A percentile compares a stretch with the other conserved stretches of the same genome.
These are phyloP conservation scores for Rhopilema esculentum DNA, from an alignment of 30 jellyfish, hydroid and myxozoan genomes.

Conservation along the genomic window DNA sequence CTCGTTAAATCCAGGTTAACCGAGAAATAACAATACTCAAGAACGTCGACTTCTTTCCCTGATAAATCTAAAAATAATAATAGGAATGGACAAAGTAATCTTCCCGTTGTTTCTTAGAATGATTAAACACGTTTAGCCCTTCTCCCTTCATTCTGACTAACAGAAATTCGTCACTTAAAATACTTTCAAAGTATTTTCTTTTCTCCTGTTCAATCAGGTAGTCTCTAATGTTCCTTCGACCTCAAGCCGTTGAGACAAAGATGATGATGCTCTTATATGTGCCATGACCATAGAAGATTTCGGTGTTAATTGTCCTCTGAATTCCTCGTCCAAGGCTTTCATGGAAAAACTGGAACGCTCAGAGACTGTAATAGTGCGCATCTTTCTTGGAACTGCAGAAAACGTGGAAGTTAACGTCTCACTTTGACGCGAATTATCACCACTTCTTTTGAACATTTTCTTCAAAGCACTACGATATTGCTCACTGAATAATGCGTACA, in stretches of 20 bases:
- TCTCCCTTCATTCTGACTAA: too few species aligned
- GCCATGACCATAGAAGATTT: constrained; percentile 29
- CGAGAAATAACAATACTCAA: too few species aligned
- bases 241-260: not conserved
- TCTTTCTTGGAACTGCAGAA: not conserved
- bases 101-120: too few species aligned
- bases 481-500: constrained; percentile 51
- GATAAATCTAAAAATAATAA: too few species aligned
- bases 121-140: too few species aligned
- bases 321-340: constrained; percentile 55
- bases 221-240: too few species aligned
- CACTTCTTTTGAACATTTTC: not conserved
- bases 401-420: not conserved
- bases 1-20: too few species aligned
- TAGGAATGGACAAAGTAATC: too few species aligned
- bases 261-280: constrained; percentile 6
- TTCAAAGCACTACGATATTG: constrained; percentile 41
- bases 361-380: not conserved
- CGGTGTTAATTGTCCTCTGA: constrained; percentile 15
- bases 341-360: constrained; percentile 45
- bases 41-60: too few species aligned
- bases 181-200: too few species aligned
- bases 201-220: too few species aligned
- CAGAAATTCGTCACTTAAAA: too few species aligned
- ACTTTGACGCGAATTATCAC: not conserved